Evolutionary conservation across 2,113 vertebrate species (phyloP).

Genomic region (Butorides virescens): DNA sequence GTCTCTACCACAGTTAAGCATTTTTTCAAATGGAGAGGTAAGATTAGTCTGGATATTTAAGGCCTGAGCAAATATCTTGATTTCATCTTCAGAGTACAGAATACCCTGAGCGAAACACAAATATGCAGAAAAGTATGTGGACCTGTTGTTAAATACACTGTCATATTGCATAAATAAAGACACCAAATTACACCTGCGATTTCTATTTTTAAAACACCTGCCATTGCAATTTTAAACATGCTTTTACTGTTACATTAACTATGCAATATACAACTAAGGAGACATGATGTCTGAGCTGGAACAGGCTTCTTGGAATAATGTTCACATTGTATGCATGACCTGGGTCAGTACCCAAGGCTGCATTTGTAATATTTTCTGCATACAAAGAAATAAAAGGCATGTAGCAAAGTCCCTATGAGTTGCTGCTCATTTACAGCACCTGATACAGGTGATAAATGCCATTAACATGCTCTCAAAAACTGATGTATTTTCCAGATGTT

Average conservation of each 20-base stretch:
- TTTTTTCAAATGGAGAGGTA: not conserved
- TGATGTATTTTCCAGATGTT: not conserved
- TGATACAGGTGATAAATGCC: not conserved
- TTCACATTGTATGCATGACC: not conserved
- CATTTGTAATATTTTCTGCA: not conserved
- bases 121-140: not conserved
- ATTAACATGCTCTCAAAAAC: not conserved
- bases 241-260: not conserved
- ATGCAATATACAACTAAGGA: not conserved
- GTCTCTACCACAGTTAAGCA: not conserved
- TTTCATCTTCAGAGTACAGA: not conserved
- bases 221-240: not conserved
- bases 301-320: not conserved
- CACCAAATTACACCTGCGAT: not conserved
- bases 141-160: not conserved
- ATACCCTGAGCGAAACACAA: not conserved
- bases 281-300: not conserved
- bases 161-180: not conserved
- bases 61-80: not conserved
- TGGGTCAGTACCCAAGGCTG: not conserved
- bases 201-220: not conserved
- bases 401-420: not conserved
- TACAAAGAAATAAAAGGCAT: not conserved
- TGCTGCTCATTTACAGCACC: not conserved
- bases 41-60: not conserved